phyloP scores from a whole-genome alignment of 2,888 invertebrate genomes.

The Leucania comma region DNA sequence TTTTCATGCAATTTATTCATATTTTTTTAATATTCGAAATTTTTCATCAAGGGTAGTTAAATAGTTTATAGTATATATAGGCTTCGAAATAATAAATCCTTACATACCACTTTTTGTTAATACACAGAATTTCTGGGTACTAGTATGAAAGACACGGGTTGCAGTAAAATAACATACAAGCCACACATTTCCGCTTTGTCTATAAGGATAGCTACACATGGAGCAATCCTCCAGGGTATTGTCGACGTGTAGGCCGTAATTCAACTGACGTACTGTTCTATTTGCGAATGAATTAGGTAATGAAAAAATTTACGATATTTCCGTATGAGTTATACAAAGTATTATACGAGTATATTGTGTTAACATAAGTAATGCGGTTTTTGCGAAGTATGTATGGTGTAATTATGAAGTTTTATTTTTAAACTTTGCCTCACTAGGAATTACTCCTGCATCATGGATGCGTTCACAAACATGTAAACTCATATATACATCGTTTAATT shows the following conservation, averaged over 20 bases:
- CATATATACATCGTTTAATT: too few species aligned
- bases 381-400: too few species aligned
- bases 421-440: too few species aligned
- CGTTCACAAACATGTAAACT: too few species aligned
- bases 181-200: constrained; percentile 2
- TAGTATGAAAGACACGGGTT: neutral
- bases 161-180: constrained; percentile 10
- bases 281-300: constrained; percentile 18
- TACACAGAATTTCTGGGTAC: neutral
- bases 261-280: constrained; percentile 3
- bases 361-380: neutral
- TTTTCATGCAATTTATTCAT: too few species aligned
- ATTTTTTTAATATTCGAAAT: neutral
- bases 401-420: neutral
- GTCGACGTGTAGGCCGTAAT: neutral
- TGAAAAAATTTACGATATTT: constrained; percentile 1
- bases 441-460: too few species aligned
- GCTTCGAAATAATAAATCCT: neutral
- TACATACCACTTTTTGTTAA: too few species aligned
- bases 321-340: neutral
- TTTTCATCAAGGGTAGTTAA: neutral
- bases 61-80: neutral
- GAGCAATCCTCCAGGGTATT: neutral
- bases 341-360: neutral
- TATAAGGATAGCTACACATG: neutral